Percentiles rank a stretch among this genome's conserved stretches.
Evolutionary conservation across 1,140 invertebrate genomes (phyloP).

Genomic region (Diorhabda sublineata): DNA sequence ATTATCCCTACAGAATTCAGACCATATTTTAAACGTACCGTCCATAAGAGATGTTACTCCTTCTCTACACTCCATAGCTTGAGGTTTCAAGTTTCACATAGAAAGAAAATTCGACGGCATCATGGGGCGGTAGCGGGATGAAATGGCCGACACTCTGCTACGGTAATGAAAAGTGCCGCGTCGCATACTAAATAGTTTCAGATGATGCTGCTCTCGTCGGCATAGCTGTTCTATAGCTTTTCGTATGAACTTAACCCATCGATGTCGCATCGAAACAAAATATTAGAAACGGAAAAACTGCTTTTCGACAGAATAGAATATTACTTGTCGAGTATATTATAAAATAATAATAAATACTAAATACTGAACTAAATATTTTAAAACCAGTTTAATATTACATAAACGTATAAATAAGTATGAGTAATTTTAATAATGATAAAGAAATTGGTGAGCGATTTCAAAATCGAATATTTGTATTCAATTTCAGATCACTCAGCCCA

Average conservation of each 20-base stretch:
- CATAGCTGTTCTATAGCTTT: too few relatives aligned
- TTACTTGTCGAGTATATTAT: too few relatives aligned
- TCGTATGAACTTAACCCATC: too few relatives aligned
- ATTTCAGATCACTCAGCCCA: background rate
- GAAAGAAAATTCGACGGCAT: slow-evolving; percentile 9
- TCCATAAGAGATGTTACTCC: too few relatives aligned
- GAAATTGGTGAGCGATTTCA: background rate
- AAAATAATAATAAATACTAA: too few relatives aligned
- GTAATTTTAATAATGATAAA: background rate
- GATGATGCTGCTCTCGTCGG: background rate
- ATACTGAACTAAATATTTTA: too few relatives aligned
- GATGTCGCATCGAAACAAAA: too few relatives aligned
- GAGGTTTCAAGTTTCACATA: slow-evolving; percentile 26
- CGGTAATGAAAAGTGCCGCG: slow-evolving; percentile 47
- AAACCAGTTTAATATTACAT: background rate
- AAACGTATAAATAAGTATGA: background rate
- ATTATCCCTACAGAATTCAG: too few relatives aligned
- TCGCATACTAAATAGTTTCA: slow-evolving; percentile 44
- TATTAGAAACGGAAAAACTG: too few relatives aligned
- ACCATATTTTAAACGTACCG: too few relatives aligned
- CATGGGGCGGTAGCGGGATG: slow-evolving; percentile 26
- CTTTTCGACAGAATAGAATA: too few relatives aligned
- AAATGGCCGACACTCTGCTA: slow-evolving; percentile 40
- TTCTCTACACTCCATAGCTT: too few relatives aligned
- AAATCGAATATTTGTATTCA: background rate